Conservation (phyloP, 2,888 invertebrate species). For the Drosophila quinaria region DNA sequence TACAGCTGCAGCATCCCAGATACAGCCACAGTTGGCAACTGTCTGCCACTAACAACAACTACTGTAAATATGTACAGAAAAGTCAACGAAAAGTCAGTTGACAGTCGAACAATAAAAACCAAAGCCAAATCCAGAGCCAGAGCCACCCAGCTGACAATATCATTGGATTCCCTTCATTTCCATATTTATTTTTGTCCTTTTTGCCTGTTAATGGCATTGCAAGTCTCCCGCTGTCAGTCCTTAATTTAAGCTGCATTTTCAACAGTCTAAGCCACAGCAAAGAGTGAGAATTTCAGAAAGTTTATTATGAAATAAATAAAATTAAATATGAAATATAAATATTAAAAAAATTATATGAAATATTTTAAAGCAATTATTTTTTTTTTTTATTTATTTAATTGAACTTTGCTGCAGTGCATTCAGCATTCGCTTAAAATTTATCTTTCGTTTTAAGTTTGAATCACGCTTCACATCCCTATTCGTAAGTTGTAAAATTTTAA, state of each 20-base stretch:
- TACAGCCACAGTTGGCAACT: conserved; percentile 31
- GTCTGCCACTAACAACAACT: conserved; percentile 41
- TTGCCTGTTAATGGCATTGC: conserved; percentile 30
- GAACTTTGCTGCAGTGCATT: conserved; percentile 8
- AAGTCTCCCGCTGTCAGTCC: conserved; percentile 43
- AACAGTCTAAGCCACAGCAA: conserved; percentile 26
- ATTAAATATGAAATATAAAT: background rate
- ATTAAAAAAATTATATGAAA: background rate
- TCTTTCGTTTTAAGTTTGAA: background rate
- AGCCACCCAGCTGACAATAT: conserved; percentile 22
- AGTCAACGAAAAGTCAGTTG: conserved; percentile 35
- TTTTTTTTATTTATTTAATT: no score
- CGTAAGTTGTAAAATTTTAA: conserved; percentile 38
- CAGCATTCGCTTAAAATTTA: background rate
- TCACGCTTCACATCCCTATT: conserved; percentile 24
- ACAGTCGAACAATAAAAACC: conserved; percentile 45
- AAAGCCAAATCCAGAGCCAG: conserved; percentile 32
- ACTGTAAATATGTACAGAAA: conserved; percentile 34
- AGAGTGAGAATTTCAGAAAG: conserved; percentile 31
- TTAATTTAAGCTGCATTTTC: conserved; percentile 46
- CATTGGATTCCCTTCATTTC: conserved; percentile 26
- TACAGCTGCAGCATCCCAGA: conserved; percentile 45
- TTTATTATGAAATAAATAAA: background rate
- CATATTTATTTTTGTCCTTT: background rate
- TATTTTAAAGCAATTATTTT: no score